These are phyloP conservation scores for Moxostoma hubbsi DNA, from an alignment of 2,797 vertebrate species.

Conservation along the genomic window DNA sequence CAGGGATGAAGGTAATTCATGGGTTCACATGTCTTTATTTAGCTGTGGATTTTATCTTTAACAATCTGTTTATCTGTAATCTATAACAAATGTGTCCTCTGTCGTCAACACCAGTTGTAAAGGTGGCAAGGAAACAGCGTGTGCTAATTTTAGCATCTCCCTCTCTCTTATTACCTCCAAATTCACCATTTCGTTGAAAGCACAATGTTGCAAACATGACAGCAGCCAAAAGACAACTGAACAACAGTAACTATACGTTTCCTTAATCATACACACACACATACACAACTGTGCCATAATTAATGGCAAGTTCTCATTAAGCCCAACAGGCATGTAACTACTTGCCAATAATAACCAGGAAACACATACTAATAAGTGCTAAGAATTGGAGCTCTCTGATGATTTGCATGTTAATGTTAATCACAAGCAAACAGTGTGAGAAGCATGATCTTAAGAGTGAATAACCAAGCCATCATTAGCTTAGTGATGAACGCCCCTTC, in stretches of 20 bases:
- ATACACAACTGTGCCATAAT: constrained; percentile 29
- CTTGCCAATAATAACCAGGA: constrained; percentile 41
- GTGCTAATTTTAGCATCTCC: background rate
- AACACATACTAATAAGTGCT: constrained; percentile 22
- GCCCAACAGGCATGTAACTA: constrained; percentile 38
- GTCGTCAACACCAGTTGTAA: background rate
- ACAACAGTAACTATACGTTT: constrained; percentile 47
- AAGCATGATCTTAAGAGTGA: constrained; percentile 41
- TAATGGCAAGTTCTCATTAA: constrained; percentile 50
- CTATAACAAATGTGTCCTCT: background rate
- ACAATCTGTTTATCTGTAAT: background rate
- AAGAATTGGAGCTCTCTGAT: background rate
- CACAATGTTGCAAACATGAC: constrained; percentile 1
- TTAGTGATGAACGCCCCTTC: constrained; percentile 38
- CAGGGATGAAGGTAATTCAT: too few species aligned
- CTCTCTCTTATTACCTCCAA: background rate
- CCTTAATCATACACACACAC: constrained; percentile 50
- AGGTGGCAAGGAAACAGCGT: background rate
- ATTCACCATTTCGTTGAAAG: constrained; percentile 1
- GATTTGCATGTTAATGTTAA: constrained; percentile 38
- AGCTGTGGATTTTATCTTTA: background rate
- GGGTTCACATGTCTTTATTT: too few species aligned
- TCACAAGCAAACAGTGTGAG: constrained; percentile 17
- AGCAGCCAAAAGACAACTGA: constrained; percentile 25
- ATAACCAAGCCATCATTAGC: constrained; percentile 51